phyloP scores from a whole-genome alignment of 2,797 vertebrate species.

The Threskiornis aethiopicus region DNA sequence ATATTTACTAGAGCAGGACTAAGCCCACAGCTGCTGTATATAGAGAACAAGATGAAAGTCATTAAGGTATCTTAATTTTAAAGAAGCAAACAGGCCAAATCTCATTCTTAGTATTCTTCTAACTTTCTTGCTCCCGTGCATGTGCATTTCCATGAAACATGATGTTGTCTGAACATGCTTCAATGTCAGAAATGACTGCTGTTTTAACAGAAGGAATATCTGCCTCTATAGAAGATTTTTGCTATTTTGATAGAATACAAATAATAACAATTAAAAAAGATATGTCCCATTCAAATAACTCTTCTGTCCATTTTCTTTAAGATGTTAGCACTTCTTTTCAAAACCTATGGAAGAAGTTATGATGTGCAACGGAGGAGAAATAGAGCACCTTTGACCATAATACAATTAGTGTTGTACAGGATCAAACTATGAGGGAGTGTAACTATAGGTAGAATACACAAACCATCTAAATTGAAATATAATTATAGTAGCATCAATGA shows the following conservation, averaged over 20 bases:
- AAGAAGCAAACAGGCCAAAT: not conserved
- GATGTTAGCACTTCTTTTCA: not conserved
- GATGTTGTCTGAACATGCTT: not conserved
- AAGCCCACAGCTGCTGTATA: not conserved
- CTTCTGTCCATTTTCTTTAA: not conserved
- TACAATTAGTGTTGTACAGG: not conserved
- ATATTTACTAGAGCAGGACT: not conserved
- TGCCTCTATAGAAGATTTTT: not conserved
- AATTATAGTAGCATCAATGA: not conserved
- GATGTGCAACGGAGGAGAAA: not conserved
- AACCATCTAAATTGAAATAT: not conserved
- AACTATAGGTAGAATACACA: not conserved
- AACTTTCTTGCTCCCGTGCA: not conserved
- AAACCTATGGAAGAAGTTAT: not conserved
- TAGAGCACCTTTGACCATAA: not conserved
- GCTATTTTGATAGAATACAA: not conserved
- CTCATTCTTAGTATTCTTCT: not conserved
- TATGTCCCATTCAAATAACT: not conserved
- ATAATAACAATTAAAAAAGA: not conserved
- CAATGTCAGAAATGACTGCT: not conserved
- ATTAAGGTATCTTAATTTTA: not conserved
- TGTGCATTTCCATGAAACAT: not conserved
- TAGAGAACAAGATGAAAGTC: not conserved
- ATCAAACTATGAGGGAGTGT: not conserved
- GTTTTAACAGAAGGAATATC: not conserved